Conservation (phyloP, 2,797 vertebrate genomes). For the Loris lydekkerianus region DNA sequence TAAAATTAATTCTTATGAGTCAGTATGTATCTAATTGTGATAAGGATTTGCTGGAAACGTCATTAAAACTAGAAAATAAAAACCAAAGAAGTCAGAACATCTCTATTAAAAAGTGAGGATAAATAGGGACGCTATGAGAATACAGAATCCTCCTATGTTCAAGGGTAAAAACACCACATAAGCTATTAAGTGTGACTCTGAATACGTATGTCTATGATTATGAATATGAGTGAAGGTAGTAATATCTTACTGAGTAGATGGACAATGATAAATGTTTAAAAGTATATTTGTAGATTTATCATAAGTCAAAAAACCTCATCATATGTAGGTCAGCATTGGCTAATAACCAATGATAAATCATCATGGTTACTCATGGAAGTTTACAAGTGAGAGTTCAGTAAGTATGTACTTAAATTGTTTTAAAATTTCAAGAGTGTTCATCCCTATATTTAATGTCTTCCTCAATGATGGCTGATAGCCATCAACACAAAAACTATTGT, state of each 20-base stretch:
- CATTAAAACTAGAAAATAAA: conserved; percentile 12
- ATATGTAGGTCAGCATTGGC: neutral
- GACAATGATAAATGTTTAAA: neutral
- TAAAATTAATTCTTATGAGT: conserved; percentile 31
- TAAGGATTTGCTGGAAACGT: neutral
- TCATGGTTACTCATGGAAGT: neutral
- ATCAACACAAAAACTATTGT: neutral
- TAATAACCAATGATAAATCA: conserved; percentile 28
- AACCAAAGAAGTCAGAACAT: neutral
- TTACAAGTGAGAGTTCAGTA: conserved; percentile 5
- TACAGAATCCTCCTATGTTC: neutral
- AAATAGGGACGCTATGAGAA: neutral
- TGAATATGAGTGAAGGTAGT: neutral
- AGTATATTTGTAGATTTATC: neutral
- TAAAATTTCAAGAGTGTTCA: neutral
- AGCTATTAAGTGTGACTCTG: neutral
- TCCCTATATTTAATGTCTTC: neutral
- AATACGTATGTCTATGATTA: neutral
- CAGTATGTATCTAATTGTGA: neutral
- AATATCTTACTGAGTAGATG: neutral
- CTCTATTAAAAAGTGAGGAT: neutral
- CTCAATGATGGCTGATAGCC: neutral
- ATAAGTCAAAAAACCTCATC: neutral
- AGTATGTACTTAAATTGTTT: neutral
- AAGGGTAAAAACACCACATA: neutral